Conservation (phyloP, 2,888 invertebrate genomes). For the Phlogophora meticulosa region DNA sequence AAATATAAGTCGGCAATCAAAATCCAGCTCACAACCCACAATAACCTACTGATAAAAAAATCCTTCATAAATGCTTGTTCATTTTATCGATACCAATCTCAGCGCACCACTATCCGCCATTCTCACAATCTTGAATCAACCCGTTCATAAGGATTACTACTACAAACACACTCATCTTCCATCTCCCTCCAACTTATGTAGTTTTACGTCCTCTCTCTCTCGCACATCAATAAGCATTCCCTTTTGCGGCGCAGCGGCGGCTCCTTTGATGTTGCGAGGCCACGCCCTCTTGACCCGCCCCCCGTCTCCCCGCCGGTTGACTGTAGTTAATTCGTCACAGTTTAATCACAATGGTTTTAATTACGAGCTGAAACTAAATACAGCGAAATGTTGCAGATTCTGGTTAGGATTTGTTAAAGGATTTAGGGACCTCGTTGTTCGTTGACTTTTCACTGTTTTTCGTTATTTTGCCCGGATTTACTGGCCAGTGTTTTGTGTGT, state of each 20-base stretch:
- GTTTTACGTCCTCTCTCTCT: constrained; percentile 65
- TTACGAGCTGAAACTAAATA: constrained; percentile 82
- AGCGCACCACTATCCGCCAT: constrained; percentile 81
- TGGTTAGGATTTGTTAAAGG: constrained; percentile 49
- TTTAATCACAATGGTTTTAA: constrained; percentile 89
- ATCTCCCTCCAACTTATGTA: constrained; percentile 69
- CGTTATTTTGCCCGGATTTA: constrained; percentile 8
- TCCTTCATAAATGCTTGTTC: constrained; percentile 6
- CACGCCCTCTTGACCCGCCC: constrained; percentile 81
- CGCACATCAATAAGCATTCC: constrained; percentile 79
- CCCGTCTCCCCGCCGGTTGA: constrained; percentile 75
- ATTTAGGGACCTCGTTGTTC: constrained; percentile 54
- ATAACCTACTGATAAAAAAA: background rate
- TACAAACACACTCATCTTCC: constrained; percentile 77
- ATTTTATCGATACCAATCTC: constrained; percentile 69
- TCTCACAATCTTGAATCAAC: constrained; percentile 87
- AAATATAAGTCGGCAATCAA: background rate
- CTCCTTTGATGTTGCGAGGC: constrained; percentile 84
- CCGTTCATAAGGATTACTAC: constrained; percentile 87
- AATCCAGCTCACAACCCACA: background rate
- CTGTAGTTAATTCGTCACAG: constrained; percentile 87
- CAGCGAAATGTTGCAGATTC: constrained; percentile 72
- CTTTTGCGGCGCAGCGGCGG: constrained; percentile 85
- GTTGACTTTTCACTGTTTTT: constrained; percentile 42
- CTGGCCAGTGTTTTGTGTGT: background rate